Conservation (phyloP, 2,113 vertebrate species). For the Mus pahari region DNA sequence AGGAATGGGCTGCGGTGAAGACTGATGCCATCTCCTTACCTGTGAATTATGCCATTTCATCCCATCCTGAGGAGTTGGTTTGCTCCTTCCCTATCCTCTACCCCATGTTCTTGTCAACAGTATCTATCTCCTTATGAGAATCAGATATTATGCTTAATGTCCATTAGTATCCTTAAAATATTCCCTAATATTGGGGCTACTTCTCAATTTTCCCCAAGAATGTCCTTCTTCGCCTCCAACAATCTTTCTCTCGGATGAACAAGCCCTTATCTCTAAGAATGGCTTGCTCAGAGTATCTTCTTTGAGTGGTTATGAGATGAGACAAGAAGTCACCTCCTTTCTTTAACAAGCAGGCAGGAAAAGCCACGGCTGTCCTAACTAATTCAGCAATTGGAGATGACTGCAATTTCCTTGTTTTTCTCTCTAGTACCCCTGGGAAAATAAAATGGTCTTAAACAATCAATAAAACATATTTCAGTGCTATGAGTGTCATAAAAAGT, state of each 20-base stretch:
- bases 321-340: not conserved
- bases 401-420: not conserved
- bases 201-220: not conserved
- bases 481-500: not conserved
- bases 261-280: not conserved
- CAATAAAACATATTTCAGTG: conserved; percentile 8
- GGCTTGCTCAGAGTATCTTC: not conserved
- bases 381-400: not conserved
- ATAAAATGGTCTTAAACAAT: conserved; percentile 34
- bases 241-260: not conserved
- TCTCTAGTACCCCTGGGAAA: not conserved
- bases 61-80: not conserved
- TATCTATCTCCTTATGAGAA: not conserved
- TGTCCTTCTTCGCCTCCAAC: not conserved
- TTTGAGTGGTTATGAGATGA: not conserved
- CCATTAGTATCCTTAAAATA: not conserved
- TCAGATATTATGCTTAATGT: not conserved
- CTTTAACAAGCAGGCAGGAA: not conserved
- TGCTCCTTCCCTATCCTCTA: not conserved
- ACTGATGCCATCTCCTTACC: not conserved
- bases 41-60: not conserved
- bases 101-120: not conserved
- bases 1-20: not conserved
- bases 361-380: not conserved
- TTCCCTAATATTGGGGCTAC: not conserved